phyloP scores from a whole-genome alignment of 2,888 invertebrate genomes.

The Melanostoma mellinum region DNA sequence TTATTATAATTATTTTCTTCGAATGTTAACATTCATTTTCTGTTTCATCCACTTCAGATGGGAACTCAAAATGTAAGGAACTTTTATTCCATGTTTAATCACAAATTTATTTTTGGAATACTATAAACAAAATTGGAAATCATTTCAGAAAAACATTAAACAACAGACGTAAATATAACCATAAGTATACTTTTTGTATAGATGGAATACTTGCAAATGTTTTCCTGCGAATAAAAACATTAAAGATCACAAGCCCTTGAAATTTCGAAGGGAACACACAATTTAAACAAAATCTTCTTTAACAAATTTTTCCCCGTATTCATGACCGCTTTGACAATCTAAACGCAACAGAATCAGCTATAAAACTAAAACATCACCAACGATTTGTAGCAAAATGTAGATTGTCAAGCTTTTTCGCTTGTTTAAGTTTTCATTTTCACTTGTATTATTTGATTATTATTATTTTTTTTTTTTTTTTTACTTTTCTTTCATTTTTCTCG shows the following conservation, averaged over 20 bases:
- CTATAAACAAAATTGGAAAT: conserved; percentile 48
- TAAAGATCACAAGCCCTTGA: neutral
- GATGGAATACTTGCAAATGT: conserved; percentile 18
- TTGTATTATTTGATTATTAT: conserved; percentile 45
- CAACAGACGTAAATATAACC: conserved; percentile 2
- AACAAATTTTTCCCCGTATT: neutral
- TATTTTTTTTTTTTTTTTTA: conserved; percentile 32
- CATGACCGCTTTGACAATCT: conserved; percentile 11
- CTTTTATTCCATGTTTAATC: conserved; percentile 47
- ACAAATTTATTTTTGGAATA: conserved; percentile 56
- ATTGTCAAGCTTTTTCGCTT: conserved; percentile 30
- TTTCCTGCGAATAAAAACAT: conserved; percentile 9
- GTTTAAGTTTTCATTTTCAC: conserved; percentile 40
- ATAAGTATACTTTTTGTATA: conserved; percentile 1
- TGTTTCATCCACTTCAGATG: conserved; percentile 20
- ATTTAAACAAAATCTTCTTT: neutral
- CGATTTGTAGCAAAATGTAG: conserved; percentile 26
- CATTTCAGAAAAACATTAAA: conserved; percentile 7
- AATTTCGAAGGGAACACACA: conserved; percentile 3
- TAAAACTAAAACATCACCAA: conserved; percentile 50
- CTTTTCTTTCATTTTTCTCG: conserved; percentile 17
- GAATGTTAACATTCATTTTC: conserved; percentile 21
- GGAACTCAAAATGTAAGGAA: conserved; percentile 12
- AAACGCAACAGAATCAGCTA: conserved; percentile 53
- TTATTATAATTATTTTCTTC: conserved; percentile 23